Base-by-base conservation (phyloP, 2,113 vertebrate species). In the Damaliscus lunatus region DNA sequence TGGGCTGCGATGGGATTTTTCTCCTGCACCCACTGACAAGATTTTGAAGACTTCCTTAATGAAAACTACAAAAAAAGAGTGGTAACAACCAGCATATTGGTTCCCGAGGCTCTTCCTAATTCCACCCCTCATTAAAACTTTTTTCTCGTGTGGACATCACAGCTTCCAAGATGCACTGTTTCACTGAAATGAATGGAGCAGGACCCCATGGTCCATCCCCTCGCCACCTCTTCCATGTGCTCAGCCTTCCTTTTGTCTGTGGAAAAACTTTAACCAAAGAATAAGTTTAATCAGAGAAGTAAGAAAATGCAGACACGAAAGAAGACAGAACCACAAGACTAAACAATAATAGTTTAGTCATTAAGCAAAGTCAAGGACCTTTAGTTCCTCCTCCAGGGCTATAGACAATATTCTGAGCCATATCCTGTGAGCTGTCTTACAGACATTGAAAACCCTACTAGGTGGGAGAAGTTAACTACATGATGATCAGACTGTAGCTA, bases 1-100 rank as follows among this genome's bases (percentile, higher is more conserved):
- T 52, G 19, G 81, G 9, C 33, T 25, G 50, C 2, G 0, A 17
- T 46, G 8, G 33, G 21, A 53, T 84, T 62, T 83, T 52, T 36
- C 50, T 53, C 31, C 13, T 13, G 27, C 15, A 4, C 19, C 48
- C 15, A 36, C 7, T 59, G 33, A 74, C 82, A 5, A 2, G 33
- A 5, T 74, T 31, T 59, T 17, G 1, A 23, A 52, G 9, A n/a
- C 11, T 29, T 74, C 31, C 57, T 77, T 85, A 74, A 81, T 55
- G 43, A 60, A 82, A 59, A 67, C 29, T 36, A 48, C 1, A 6
- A 25, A 19, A 12, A 21, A 40, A 86, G 53, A 94, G 36, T 40
- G 5, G 3, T 3, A n/a, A 29, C 43, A 27, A 3, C 23, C 48
- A n/a, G 19, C 2, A 33, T 2, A 29, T 40, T 33, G 5, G 6